Evolutionary conservation across 2,797 vertebrate genomes (phyloP).

Genomic region (Nasua narica): DNA sequence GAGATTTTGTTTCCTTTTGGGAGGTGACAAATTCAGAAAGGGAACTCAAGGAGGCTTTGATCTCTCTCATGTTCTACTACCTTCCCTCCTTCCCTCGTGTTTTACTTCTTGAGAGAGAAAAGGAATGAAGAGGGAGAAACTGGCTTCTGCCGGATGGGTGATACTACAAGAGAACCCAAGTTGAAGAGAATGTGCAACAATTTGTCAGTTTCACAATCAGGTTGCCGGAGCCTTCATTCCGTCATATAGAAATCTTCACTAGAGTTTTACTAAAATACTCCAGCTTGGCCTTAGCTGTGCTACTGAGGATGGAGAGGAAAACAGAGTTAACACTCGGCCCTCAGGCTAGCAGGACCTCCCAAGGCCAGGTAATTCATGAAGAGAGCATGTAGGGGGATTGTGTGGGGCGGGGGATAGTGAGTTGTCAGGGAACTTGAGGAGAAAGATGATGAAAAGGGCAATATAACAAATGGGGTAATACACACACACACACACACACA

Average conservation of each 20-base stretch:
- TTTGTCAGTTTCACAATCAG: background rate
- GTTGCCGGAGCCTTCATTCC: background rate
- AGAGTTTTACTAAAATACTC: background rate
- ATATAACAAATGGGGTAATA: background rate
- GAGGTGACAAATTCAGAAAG: background rate
- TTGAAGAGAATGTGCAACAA: background rate
- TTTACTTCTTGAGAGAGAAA: conserved; percentile 20
- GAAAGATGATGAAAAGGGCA: background rate
- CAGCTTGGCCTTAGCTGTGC: background rate
- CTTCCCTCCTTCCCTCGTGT: background rate
- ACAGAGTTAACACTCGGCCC: background rate
- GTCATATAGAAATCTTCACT: background rate
- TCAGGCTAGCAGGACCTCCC: background rate
- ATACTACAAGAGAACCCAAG: background rate
- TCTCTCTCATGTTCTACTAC: background rate
- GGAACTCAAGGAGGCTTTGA: background rate
- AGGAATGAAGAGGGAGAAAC: background rate
- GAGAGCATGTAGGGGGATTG: background rate
- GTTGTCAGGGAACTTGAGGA: background rate
- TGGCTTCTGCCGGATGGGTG: background rate
- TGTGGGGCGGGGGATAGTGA: background rate
- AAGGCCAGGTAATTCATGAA: background rate
- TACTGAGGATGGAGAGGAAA: background rate
- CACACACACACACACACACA: too few relatives aligned
- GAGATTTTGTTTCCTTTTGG: background rate